Base-by-base conservation (phyloP, 2,888 invertebrate species). In the Aphidius colemani region DNA sequence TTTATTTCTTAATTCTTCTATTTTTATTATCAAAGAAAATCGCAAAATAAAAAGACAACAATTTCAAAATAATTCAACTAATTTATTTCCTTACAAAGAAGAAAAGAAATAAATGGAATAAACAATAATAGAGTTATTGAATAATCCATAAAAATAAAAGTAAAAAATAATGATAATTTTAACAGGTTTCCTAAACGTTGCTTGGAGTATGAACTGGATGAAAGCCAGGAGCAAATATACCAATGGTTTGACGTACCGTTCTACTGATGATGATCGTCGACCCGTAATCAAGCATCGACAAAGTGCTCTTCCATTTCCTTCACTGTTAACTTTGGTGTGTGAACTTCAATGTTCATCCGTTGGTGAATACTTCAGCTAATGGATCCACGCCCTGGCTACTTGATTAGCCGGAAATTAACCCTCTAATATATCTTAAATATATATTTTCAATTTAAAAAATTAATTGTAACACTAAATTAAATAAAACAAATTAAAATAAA, bases 171-270 rank as follows among this genome's bases (percentile, higher is more conserved):
- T 65, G n/a, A 46, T 55, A 41, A 68, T 58, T 70, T 65, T 60
- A 65, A 67, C 66, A 75, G 74, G 59, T 74, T 69, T 66, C 73
- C 77, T 53, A 74, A 68, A 69, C 77, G 77, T 30, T 81, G 81
- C 69, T 55, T 77, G 69, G 76, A 77, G 69, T 81, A 80, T 72
- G 70, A 77, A 63, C 67, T 80, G 74, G 76, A 81, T 69, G 72
- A 74, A 61, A 73, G 72, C 67, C 74, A 75, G 68, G 68, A 73
- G 49, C 78, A 72, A 72, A 68, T 65, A 65, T 77, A 77, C 73
- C 79, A 81, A 69, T 81, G 78, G 78, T 81, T 81, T 73, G 80
- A 81, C 69, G 73, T 80, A 50, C 78, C 77, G 40, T 71, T 72
- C 46, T 79, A 75, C 71, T 72, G 70, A 71, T 30, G 30, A 30